These are phyloP conservation scores for Kryptopterus vitreolus DNA, from an alignment of 2,797 vertebrate species.

Conservation along the genomic window DNA sequence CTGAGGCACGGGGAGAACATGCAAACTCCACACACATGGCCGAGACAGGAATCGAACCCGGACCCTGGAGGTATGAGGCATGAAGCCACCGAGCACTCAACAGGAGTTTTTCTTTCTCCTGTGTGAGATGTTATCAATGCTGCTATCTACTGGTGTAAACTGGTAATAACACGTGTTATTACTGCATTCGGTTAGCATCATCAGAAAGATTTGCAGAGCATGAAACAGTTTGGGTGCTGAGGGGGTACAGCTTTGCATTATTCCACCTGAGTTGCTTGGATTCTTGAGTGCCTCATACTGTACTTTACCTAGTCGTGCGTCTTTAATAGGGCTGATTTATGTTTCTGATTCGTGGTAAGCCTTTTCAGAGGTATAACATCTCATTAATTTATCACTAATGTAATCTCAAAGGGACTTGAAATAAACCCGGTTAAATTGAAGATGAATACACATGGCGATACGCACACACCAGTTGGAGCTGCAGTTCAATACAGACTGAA, in stretches of 20 bases:
- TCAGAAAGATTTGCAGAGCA: neutral
- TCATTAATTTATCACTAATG: neutral
- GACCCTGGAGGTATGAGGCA: no score
- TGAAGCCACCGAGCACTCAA: no score
- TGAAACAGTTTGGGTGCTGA: neutral
- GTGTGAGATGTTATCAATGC: conserved; percentile 53
- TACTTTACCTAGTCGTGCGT: neutral
- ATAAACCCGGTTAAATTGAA: neutral
- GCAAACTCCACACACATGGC: no score
- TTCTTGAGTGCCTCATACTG: neutral
- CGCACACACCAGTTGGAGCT: neutral
- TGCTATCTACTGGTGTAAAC: conserved; percentile 59
- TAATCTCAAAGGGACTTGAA: neutral
- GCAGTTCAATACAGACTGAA: neutral
- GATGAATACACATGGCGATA: neutral
- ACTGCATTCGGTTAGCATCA: neutral
- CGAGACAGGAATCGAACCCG: no score
- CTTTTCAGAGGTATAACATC: neutral
- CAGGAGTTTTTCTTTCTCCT: conserved; percentile 6
- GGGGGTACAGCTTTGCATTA: neutral
- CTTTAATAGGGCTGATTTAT: conserved; percentile 7
- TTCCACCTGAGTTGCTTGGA: neutral
- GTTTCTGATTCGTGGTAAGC: neutral
- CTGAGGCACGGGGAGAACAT: no score
- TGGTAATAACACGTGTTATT: conserved; percentile 42